Conservation (phyloP, 2,113 vertebrate species). For the Strigops habroptila region DNA sequence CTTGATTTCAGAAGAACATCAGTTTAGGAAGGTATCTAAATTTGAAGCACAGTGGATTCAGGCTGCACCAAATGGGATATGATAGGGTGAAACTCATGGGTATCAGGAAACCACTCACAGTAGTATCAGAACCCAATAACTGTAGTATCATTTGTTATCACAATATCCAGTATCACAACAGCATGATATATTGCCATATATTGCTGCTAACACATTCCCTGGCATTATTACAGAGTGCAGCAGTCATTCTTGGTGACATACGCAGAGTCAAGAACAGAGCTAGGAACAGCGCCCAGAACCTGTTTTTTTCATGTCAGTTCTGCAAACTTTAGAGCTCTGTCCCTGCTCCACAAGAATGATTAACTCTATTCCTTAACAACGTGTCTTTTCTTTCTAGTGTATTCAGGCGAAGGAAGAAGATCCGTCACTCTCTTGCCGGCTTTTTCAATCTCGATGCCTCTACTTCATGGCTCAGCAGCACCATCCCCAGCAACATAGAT, state of each 20-base stretch:
- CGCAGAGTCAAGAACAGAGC: not conserved
- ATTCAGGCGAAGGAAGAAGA: conserved; percentile 75
- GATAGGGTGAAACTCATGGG: not conserved
- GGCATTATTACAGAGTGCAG: not conserved
- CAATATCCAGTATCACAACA: not conserved
- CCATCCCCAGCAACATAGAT: conserved; percentile 57
- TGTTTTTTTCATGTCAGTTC: not conserved
- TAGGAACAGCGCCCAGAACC: not conserved
- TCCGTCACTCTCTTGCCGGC: conserved; percentile 67
- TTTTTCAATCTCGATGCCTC: conserved; percentile 74
- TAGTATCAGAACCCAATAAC: not conserved
- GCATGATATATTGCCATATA: not conserved
- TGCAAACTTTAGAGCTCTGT: not conserved
- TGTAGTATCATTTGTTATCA: not conserved
- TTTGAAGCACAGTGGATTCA: not conserved
- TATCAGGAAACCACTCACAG: not conserved
- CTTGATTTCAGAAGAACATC: not conserved
- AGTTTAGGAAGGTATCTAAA: not conserved
- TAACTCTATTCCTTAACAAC: not conserved
- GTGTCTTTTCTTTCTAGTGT: conserved; percentile 62
- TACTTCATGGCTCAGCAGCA: conserved; percentile 76
- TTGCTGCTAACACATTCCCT: not conserved
- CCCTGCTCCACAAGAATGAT: not conserved
- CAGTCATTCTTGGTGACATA: not conserved
- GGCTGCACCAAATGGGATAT: not conserved